Percentiles rank a stretch among this genome's conserved stretches.
Conservation (phyloP, 2,888 invertebrate species). For the Axea sp. region DNA sequence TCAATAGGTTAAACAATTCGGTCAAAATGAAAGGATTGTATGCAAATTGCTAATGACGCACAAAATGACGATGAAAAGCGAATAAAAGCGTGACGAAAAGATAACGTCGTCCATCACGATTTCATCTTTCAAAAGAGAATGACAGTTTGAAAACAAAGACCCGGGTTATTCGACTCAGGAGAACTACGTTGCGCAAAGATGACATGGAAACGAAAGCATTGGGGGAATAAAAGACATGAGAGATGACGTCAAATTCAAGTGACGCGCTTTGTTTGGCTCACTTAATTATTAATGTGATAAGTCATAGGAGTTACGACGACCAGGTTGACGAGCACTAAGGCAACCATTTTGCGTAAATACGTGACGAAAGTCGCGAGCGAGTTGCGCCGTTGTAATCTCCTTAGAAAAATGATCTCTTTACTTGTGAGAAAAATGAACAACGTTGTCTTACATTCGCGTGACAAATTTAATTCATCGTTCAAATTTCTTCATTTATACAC, state of each 20-base stretch:
- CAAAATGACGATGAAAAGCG: constrained; percentile 27
- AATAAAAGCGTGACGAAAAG: constrained; percentile 54
- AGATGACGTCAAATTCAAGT: constrained; percentile 67
- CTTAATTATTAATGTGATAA: constrained; percentile 67
- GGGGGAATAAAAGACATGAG: constrained; percentile 36
- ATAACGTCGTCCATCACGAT: constrained; percentile 53
- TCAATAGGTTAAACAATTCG: constrained; percentile 31
- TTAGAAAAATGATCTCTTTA: constrained; percentile 51
- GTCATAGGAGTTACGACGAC: constrained; percentile 48
- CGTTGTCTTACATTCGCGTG: constrained; percentile 33
- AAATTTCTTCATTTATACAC: constrained; percentile 27
- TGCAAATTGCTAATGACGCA: constrained; percentile 45
- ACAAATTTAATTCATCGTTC: constrained; percentile 47
- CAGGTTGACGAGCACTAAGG: constrained; percentile 19
- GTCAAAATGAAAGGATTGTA: constrained; percentile 24
- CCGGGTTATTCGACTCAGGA: constrained; percentile 18
- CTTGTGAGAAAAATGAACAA: constrained; percentile 32
- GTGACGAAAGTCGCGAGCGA: constrained; percentile 50
- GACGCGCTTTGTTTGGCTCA: constrained; percentile 64
- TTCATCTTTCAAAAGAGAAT: constrained; percentile 38
- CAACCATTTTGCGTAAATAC: constrained; percentile 51
- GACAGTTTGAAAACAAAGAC: constrained; percentile 49
- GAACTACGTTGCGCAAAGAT: constrained; percentile 18
- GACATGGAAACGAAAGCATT: constrained; percentile 30
- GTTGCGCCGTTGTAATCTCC: constrained; percentile 28